Evolutionary conservation across 2,797 vertebrate genomes (phyloP), one percentile per base, ranked within the genome.

Genomic region (Malacoraja senta): DNA sequence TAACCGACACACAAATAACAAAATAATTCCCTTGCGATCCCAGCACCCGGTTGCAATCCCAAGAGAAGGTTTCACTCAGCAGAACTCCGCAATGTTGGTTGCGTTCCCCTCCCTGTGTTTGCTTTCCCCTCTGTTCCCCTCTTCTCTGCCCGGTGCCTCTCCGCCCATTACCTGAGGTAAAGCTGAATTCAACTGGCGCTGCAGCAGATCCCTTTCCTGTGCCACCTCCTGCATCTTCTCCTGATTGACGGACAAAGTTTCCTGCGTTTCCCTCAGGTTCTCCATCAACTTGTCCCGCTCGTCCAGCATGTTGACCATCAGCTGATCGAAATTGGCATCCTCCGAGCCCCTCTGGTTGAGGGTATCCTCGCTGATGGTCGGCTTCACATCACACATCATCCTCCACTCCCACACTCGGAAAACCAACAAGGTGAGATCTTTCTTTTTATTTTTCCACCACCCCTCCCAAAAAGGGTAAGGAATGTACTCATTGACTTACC

Each of bases 351-450:
- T 97, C 0, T 98, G 98, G 95, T 98, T 97, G 94, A 97, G 96
- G 8, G 98, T 97, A 97, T 99, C 98, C 95, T 99, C 98, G 8
- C 95, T 99, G 95, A 99, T 99, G 95, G 98, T 99, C 95, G 98
- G 98, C 98, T 99, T 99, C 97, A 99, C 98, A 95, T 99, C 98
- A 94, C 98, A 99, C 98, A 99, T 99, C 97, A 98, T 98, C 96
- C 9, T 93, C 80, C 78, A 44, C 15, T 29, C 0, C 68, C 35
- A 8, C 38, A 29, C 90, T 53, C 44, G 44, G 35, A 15, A 72
- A 26, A 72, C 35, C 68, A 44, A 61, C 26, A 58, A 58, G n/a
- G 76, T 32, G 76, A 74, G 10, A 12, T 6, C 19, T 7, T 74
- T 74, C 71, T 53, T 53, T 6, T 53, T 53, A 53, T 53, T 53